These are phyloP conservation scores for Rhyacophila evoluta DNA, from an alignment of 2,888 invertebrate genomes.

Conservation along the genomic window DNA sequence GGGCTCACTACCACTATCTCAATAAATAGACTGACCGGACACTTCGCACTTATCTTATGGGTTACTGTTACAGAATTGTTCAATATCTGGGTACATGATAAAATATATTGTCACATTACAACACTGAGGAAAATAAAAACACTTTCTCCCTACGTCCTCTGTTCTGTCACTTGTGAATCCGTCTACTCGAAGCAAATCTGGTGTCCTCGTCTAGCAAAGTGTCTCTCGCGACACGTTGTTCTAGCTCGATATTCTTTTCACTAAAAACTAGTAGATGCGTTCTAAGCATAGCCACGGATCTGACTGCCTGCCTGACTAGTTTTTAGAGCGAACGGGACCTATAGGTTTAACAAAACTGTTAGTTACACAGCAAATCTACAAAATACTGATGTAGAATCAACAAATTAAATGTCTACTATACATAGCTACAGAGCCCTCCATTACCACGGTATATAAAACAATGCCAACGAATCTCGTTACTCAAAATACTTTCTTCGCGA, in stretches of 20 bases:
- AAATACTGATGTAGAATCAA: background rate
- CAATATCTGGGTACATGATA: slow-evolving; percentile 42
- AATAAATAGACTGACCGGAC: slow-evolving; percentile 43
- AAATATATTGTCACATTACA: slow-evolving; percentile 45
- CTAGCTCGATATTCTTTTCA: slow-evolving; percentile 42
- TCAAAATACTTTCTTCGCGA: too few species aligned
- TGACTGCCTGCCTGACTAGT: slow-evolving; percentile 53
- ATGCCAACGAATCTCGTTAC: background rate
- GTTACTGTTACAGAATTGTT: slow-evolving; percentile 44
- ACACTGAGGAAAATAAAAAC: slow-evolving; percentile 46
- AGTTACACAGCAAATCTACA: slow-evolving; percentile 33
- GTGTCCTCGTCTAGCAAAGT: slow-evolving; percentile 31
- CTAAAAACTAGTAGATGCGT: slow-evolving; percentile 42
- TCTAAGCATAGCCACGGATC: slow-evolving; percentile 45
- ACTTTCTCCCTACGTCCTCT: slow-evolving; percentile 49
- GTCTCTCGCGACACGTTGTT: slow-evolving; percentile 21
- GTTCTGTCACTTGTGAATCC: slow-evolving; percentile 33
- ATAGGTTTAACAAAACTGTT: slow-evolving; percentile 51
- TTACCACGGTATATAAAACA: background rate
- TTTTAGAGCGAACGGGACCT: slow-evolving; percentile 55
- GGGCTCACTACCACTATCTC: slow-evolving; percentile 26
- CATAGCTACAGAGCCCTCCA: slow-evolving; percentile 10
- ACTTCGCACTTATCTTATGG: slow-evolving; percentile 36
- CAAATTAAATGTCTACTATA: too few species aligned
- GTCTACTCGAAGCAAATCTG: slow-evolving; percentile 20